Percentiles rank a stretch among this genome's conserved stretches.
phyloP scores from a whole-genome alignment of 2,113 vertebrate species.

The Shinisaurus crocodilurus region DNA sequence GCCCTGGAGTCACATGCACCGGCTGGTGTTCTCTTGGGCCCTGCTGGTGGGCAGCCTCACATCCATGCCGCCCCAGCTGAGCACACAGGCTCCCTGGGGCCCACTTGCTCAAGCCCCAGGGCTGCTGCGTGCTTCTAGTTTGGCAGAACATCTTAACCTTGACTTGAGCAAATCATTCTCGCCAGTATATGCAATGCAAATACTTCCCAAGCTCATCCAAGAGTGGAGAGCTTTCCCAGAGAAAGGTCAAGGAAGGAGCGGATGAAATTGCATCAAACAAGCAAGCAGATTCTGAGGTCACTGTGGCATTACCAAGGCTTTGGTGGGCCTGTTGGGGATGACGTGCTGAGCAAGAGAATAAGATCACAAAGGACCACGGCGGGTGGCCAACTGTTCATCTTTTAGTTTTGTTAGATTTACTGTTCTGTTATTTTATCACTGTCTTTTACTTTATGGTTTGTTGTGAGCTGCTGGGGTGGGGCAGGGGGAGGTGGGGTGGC shows the following conservation, averaged over 20 bases:
- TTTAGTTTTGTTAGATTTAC: neutral
- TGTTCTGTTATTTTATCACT: too few relatives aligned
- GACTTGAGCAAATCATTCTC: constrained; percentile 53
- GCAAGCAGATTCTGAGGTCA: constrained; percentile 52
- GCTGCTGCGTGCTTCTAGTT: neutral
- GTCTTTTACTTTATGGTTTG: too few relatives aligned
- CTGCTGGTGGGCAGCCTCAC: too few relatives aligned
- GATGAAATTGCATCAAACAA: constrained; percentile 59
- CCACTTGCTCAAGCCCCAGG: neutral
- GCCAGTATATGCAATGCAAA: constrained; percentile 70
- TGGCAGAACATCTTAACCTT: constrained; percentile 55
- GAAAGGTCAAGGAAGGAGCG: constrained; percentile 51
- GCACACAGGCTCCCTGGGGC: too few relatives aligned
- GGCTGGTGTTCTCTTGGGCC: too few relatives aligned
- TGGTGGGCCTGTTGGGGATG: neutral
- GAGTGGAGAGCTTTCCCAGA: constrained; percentile 46
- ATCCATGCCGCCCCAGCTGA: too few relatives aligned
- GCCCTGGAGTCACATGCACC: too few relatives aligned
- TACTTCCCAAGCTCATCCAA: constrained; percentile 44
- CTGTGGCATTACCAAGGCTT: neutral
- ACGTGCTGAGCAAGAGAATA: constrained; percentile 31
- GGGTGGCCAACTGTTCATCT: neutral
- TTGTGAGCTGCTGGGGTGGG: too few relatives aligned
- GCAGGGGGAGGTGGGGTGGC: too few relatives aligned
- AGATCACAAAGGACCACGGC: neutral